Conservation (phyloP, 2,797 vertebrate species). For the Sebastes steindachneri region DNA sequence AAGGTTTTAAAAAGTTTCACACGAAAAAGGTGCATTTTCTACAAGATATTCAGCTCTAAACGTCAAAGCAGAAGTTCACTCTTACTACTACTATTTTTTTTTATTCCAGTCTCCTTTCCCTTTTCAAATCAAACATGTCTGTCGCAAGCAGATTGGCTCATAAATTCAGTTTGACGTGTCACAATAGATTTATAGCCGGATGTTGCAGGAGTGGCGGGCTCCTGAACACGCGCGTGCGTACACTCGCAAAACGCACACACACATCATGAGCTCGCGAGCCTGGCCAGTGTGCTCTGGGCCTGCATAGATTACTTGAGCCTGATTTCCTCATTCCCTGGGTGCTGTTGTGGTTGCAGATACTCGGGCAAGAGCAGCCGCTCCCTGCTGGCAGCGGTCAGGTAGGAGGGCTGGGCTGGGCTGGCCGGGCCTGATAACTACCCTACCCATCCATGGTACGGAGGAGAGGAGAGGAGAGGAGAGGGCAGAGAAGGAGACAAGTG, state of each 20-base stretch:
- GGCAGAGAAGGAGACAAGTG: conserved; percentile 17
- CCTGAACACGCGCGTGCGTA: conserved; percentile 70
- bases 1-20: neutral
- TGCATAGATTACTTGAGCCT: conserved; percentile 94
- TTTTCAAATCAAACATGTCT: conserved; percentile 85
- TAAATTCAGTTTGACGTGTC: conserved; percentile 98
- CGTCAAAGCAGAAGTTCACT: conserved; percentile 60
- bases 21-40: neutral
- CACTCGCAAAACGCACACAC: conserved; percentile 31
- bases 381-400: conserved; percentile 88
- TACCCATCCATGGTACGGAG: conserved; percentile 46
- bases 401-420: conserved; percentile 85
- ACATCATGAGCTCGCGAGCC: conserved; percentile 17
- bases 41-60: neutral
- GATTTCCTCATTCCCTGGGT: conserved; percentile 94
- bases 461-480: conserved; percentile 28
- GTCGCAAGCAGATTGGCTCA: conserved; percentile 96
- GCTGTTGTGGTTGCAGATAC: conserved; percentile 96
- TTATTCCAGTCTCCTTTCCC: conserved; percentile 61
- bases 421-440: conserved; percentile 82
- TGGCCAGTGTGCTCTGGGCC: conserved; percentile 81
- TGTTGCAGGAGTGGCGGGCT: conserved; percentile 97
- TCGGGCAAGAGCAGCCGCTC: conserved; percentile 92
- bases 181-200: conserved; percentile 99
- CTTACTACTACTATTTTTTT: conserved; percentile 40